Percentiles rank a stretch among this genome's conserved stretches.
These are phyloP conservation scores for Neuroterus valhalla DNA, from an alignment of 1,140 invertebrate species.

Conservation along the genomic window DNA sequence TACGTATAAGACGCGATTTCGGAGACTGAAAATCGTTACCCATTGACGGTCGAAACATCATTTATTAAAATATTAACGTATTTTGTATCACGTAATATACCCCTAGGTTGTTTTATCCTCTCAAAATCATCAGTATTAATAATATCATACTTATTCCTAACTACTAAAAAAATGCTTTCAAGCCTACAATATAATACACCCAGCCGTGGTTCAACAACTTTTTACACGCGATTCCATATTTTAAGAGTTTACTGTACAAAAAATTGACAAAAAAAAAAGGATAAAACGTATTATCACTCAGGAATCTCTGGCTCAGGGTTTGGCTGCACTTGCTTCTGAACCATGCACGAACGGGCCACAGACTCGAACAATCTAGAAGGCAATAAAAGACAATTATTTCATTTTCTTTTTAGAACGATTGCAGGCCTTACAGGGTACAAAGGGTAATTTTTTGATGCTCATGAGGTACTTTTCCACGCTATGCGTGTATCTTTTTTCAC, in stretches of 20 bases:
- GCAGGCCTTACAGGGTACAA: no score
- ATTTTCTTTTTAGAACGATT: no score
- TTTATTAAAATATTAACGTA: constrained; percentile 65
- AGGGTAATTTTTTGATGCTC: no score
- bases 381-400: constrained; percentile 40
- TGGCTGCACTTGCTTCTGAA: constrained; percentile 82
- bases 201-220: constrained; percentile 71
- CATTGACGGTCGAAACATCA: constrained; percentile 58
- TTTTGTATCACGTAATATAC: constrained; percentile 52
- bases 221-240: constrained; percentile 71
- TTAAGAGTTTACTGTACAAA: constrained; percentile 70
- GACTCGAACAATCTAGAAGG: constrained; percentile 90
- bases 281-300: constrained; percentile 76
- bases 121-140: constrained; percentile 33
- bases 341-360: constrained; percentile 94
- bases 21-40: constrained; percentile 63
- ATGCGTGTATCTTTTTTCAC: no score
- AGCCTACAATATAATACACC: constrained; percentile 66
- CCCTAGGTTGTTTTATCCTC: constrained; percentile 32
- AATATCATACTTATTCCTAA: constrained; percentile 31
- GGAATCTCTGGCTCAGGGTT: constrained; percentile 77
- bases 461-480: no score
- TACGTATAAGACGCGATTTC: constrained; percentile 67
- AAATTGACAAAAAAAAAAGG: constrained; percentile 59
- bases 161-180: constrained; percentile 18